phyloP scores from a whole-genome alignment of 2,797 vertebrate species.

The Hapalemur alaotrensis region DNA sequence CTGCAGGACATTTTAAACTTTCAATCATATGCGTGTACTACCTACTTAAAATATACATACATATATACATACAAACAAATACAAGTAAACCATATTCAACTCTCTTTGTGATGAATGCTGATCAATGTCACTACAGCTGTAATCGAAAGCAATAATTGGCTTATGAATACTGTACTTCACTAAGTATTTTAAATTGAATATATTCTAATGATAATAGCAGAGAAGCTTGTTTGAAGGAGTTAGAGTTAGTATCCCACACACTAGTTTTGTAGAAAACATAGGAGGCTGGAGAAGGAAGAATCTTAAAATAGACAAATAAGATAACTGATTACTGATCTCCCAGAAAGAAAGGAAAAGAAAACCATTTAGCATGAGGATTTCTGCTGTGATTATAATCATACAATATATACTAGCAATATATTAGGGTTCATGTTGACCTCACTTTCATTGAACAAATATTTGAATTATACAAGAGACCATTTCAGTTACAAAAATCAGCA shows the following conservation, averaged over 20 bases:
- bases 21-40: background rate
- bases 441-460: background rate
- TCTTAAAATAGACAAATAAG: background rate
- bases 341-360: background rate
- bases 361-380: slow-evolving; percentile 2
- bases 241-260: background rate
- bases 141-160: background rate
- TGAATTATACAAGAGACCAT: background rate
- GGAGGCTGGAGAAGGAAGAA: background rate
- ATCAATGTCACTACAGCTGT: background rate
- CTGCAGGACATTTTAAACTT: background rate
- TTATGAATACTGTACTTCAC: background rate
- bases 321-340: background rate
- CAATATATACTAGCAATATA: background rate
- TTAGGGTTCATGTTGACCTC: background rate
- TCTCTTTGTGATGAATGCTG: background rate
- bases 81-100: background rate
- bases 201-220: background rate
- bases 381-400: background rate
- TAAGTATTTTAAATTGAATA: slow-evolving; percentile 41
- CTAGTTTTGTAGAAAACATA: slow-evolving; percentile 32
- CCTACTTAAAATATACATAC: background rate
- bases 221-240: background rate
- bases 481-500: slow-evolving; percentile 25
- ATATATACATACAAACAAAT: background rate